Evolutionary conservation across 2,113 vertebrate species (phyloP).

Genomic region (Tetrax tetrax): DNA sequence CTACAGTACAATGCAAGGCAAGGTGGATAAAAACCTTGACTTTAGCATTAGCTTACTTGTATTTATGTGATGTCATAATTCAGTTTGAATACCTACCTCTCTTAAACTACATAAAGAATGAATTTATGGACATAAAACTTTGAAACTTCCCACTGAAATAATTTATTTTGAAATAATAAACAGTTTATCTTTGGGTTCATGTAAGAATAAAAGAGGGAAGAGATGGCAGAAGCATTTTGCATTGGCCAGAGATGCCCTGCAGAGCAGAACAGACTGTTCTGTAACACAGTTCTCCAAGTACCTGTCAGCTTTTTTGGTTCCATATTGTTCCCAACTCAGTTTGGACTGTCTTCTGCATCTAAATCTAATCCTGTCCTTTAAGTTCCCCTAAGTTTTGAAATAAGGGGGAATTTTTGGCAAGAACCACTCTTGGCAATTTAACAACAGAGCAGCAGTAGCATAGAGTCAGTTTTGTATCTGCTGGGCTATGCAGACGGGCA

Average conservation of each 20-base stretch:
- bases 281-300: background rate
- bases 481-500: background rate
- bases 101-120: background rate
- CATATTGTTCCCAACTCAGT: background rate
- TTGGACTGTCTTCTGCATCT: background rate
- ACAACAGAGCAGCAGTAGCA: background rate
- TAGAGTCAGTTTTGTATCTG: background rate
- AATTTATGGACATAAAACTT: background rate
- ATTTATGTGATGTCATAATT: constrained; percentile 9
- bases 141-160: background rate
- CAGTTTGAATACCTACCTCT: background rate
- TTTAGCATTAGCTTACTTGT: constrained; percentile 12
- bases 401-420: background rate
- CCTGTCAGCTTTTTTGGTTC: background rate
- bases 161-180: background rate
- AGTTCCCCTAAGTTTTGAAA: background rate
- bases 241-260: background rate
- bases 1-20: background rate
- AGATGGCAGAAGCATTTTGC: background rate
- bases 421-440: background rate
- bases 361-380: background rate
- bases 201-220: background rate
- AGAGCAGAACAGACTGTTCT: background rate
- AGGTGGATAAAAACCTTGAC: background rate
- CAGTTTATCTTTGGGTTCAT: background rate